These are phyloP conservation scores for Teleogryllus occipitalis DNA, from an alignment of 1,140 invertebrate genomes.

Conservation along the genomic window DNA sequence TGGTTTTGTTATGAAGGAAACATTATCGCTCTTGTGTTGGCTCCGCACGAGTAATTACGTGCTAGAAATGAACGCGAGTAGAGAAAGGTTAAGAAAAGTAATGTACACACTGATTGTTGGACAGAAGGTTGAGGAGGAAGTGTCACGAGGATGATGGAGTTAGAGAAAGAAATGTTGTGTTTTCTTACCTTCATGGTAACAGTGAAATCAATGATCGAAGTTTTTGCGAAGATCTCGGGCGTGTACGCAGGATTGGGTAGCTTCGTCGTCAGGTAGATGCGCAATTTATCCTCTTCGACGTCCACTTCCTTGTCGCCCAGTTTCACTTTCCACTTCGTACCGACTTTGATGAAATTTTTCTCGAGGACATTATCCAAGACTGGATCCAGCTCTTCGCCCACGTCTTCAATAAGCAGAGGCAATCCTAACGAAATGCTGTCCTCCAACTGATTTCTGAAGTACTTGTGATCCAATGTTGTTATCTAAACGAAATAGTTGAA, in stretches of 20 bases:
- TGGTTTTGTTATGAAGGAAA: no score
- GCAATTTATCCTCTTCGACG: constrained; percentile 59
- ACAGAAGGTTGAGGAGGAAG: no score
- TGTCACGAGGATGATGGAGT: no score
- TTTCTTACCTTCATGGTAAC: constrained; percentile 67
- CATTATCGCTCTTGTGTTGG: no score
- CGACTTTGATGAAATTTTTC: constrained; percentile 80
- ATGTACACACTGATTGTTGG: no score
- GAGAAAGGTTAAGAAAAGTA: no score
- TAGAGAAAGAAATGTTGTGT: no score
- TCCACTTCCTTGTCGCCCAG: constrained; percentile 84
- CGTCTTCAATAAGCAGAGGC: constrained; percentile 82
- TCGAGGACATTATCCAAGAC: constrained; percentile 80
- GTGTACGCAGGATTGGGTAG: constrained; percentile 83
- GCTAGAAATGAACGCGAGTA: no score
- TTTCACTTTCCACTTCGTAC: constrained; percentile 67
- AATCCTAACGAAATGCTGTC: constrained; percentile 74
- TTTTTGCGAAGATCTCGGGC: constrained; percentile 80
- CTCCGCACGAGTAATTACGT: no score
- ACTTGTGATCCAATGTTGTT: constrained; percentile 53
- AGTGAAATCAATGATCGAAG: constrained; percentile 89
- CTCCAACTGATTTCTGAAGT: constrained; percentile 76
- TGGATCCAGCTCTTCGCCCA: constrained; percentile 82
- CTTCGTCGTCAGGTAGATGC: constrained; percentile 86
- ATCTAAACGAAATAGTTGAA: constrained; percentile 55